phyloP scores from a whole-genome alignment of 2,888 invertebrate species.

The Hesperia comma region DNA sequence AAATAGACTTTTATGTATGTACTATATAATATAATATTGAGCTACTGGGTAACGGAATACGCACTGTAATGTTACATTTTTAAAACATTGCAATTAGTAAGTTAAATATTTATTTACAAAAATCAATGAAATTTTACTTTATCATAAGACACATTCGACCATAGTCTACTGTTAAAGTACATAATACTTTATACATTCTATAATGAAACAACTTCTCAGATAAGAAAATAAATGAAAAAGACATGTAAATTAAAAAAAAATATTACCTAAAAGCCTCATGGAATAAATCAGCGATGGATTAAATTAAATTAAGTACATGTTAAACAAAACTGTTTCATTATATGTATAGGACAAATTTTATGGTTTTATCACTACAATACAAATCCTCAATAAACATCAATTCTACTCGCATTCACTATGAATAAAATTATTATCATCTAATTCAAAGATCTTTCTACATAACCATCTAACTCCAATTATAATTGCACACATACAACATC shows the following conservation, averaged over 20 bases:
- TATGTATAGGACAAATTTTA: not conserved
- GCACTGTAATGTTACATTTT: not conserved
- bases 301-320: too few species aligned
- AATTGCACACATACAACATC: slow-evolving; percentile 30
- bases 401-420: not conserved
- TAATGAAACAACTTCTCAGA: not conserved
- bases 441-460: slow-evolving; percentile 1
- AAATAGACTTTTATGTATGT: too few species aligned
- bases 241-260: too few species aligned
- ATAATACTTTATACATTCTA: not conserved
- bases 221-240: not conserved
- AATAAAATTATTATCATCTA: not conserved
- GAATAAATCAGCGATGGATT: too few species aligned
- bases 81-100: not conserved
- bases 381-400: not conserved
- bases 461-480: slow-evolving; percentile 7
- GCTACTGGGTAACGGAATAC: not conserved
- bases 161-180: slow-evolving; percentile 15
- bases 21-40: not conserved
- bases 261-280: too few species aligned
- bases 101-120: slow-evolving; percentile 3
- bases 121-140: slow-evolving; percentile 10
- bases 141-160: slow-evolving; percentile 25
- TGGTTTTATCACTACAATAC: not conserved
- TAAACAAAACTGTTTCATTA: too few species aligned